Conservation (phyloP, 2,797 vertebrate genomes). For the Rhyacichthys aspro region DNA sequence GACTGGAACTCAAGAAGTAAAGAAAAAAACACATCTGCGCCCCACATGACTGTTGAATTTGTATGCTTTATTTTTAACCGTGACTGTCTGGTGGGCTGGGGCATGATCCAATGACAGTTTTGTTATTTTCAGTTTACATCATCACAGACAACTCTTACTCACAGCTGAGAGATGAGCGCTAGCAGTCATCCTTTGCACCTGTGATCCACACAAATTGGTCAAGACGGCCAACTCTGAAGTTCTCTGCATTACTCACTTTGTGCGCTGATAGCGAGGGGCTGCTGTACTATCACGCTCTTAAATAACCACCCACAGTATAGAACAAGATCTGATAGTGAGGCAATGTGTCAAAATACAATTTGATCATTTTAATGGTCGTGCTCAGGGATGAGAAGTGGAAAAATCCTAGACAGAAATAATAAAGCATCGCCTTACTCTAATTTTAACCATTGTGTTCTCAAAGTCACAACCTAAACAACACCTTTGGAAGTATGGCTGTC, state of each 20-base stretch:
- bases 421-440: background rate
- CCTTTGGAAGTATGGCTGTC: background rate
- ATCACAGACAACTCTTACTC: constrained; percentile 18
- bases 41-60: no score
- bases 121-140: constrained; percentile 11
- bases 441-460: background rate
- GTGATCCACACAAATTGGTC: constrained; percentile 28
- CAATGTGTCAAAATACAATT: background rate
- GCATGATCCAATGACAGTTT: constrained; percentile 20
- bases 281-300: constrained; percentile 4
- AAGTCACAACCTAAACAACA: constrained; percentile 6
- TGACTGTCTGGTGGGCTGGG: background rate
- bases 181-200: constrained; percentile 16
- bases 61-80: background rate
- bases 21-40: background rate
- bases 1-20: constrained; percentile 9
- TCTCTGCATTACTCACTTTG: constrained; percentile 16
- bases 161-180: constrained; percentile 8
- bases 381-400: no score
- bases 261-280: constrained; percentile 1
- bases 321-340: constrained; percentile 2
- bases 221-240: constrained; percentile 16
- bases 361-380: background rate
- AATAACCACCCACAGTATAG: background rate
- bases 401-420: background rate